Conservation (phyloP, 2,113 vertebrate species). For the Condylura cristata region DNA sequence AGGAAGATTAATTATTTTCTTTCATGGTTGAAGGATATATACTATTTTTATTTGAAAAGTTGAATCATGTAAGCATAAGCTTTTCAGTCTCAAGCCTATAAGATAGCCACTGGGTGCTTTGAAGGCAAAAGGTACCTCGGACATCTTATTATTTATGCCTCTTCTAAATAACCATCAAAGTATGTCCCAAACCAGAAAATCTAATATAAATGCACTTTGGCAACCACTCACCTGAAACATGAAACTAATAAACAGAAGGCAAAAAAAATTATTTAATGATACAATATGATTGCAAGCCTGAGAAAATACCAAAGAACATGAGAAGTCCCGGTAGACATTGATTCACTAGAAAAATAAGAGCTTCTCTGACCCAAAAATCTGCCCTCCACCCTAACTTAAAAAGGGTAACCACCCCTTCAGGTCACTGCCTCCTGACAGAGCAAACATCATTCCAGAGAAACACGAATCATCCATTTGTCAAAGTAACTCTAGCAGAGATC, state of each 20-base stretch:
- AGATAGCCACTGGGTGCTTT: slow-evolving; percentile 52
- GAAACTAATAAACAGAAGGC: slow-evolving; percentile 75
- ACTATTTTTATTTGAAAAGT: slow-evolving; percentile 50
- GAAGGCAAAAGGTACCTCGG: background rate
- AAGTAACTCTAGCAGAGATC: background rate
- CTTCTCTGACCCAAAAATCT: background rate
- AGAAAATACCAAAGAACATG: slow-evolving; percentile 64
- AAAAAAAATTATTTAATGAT: slow-evolving; percentile 64
- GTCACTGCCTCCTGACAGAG: background rate
- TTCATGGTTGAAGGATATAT: background rate
- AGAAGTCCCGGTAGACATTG: slow-evolving; percentile 57
- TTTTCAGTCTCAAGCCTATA: slow-evolving; percentile 33
- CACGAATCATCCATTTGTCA: background rate
- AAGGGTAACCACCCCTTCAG: background rate
- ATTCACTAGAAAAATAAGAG: background rate
- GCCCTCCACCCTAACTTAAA: background rate
- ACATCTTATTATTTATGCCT: slow-evolving; percentile 19
- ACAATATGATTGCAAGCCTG: slow-evolving; percentile 52
- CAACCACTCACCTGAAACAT: slow-evolving; percentile 60
- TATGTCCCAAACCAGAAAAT: slow-evolving; percentile 50
- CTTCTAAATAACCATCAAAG: slow-evolving; percentile 67
- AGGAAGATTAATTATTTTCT: background rate
- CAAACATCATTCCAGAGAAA: slow-evolving; percentile 1
- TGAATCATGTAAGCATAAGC: slow-evolving; percentile 40
- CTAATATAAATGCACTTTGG: slow-evolving; percentile 41